Base-by-base conservation (phyloP, 1,140 invertebrate genomes). In the Sycophila sp. region DNA sequence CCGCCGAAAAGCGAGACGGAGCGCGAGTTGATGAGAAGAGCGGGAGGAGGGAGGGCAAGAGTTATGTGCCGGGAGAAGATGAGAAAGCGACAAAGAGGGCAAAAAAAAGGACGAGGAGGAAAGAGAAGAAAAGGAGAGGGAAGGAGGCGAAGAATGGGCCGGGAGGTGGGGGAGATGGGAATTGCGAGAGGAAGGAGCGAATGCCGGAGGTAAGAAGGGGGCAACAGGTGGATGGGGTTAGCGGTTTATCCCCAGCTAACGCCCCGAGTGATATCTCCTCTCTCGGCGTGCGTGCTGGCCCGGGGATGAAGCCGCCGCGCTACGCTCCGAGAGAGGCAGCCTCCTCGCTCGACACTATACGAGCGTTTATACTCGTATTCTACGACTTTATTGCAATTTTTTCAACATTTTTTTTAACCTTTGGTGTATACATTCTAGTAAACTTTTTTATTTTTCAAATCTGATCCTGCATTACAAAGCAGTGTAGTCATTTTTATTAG, bases 211-310 rank as follows among this genome's bases (percentile, higher is more conserved):
- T 83, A 85, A 85, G 83, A 82, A 80, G 78, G 79, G 58, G 82
- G 83, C 84, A 85, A 85, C 85, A 85, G 83, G 83, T 85, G 84
- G 84, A 85, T 81, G 83, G 82, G 77, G 81, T 83, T 85, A 85
- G 81, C 80, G 77, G 81, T 80, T 85, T 84, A 83, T 83, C 83
- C 80, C n/a, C 60, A 73, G 81, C 81, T 83, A 80, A 84, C 83
- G 79, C 76, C 76, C 69, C 76, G 74, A 78, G 73, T 78, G 77
- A 79, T 80, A 78, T 73, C 59, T 75, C 71, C n/a, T n/a, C n/a
- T n/a, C n/a, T n/a, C n/a, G n/a, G n/a, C n/a, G n/a, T n/a, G n/a
- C n/a, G n/a, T n/a, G n/a, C n/a, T n/a, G 28, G 1, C 15, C 24
- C 42, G 28, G 60, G 47, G 60, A 51, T 51, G 60, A 47, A 51